Base-by-base conservation (phyloP, 1,140 invertebrate species). In the Lepidurus couesii region DNA sequence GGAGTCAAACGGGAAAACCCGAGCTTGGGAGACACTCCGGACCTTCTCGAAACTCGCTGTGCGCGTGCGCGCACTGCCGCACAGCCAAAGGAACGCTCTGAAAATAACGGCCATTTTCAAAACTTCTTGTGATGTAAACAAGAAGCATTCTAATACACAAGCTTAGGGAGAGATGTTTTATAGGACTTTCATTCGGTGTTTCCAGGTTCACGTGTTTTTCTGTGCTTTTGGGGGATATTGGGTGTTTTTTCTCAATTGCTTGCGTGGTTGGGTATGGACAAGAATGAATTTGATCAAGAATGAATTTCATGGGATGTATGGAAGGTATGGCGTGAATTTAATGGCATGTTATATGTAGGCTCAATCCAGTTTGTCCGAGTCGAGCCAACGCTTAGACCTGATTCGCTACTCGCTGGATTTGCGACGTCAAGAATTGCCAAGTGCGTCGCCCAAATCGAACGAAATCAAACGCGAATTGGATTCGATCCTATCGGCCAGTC, bases 311-410 rank as follows among this genome's bases (percentile, higher is more conserved):
- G 73, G 26, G 24, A 13, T 43, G 73, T 7, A 42, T 47, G 44
- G 42, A 76, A 47, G 45, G n/a, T 78, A 65, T 42, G 34, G 34
- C 0, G 0, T 34, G 34, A 34, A 34, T 34, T 34, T 34, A 34
- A 34, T 34, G 34, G 34, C 34, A 34, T 34, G 34, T 44, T 78
- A 34, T 77, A 84, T 84, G 44, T 83, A 95, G 94, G 97, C 96
- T 79, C 95, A 98, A 86, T 90, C 91, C 78, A 95, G 91, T 85
- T 88, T 98, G 80, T 89, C 91, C 78, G 96, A 97, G 85, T 97
- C 96, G 53, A 95, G 92, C 83, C 91, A 95, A 84, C 98, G 98
- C 86, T 88, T 98, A 83, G 96, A 98, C 87, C 87, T 99, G 81
- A 87, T 99, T 77, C 89, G 95, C 81, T 90, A 93, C 83, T 96